Evolutionary conservation across 1,140 invertebrate species (phyloP), one percentile per base, ranked within the genome.

Genomic region (Rhyacophila brunnea): DNA sequence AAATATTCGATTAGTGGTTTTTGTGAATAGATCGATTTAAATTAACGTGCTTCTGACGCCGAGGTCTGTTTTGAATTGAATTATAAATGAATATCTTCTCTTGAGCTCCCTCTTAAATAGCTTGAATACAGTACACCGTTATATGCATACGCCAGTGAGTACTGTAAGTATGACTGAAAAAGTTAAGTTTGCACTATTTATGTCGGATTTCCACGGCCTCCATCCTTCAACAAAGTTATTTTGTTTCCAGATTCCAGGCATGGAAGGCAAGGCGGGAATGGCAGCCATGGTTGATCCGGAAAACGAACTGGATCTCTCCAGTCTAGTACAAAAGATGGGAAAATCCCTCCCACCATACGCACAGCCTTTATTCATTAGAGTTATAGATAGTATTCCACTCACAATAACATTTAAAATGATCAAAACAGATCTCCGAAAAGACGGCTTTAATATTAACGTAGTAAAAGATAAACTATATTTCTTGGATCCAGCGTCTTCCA

Each of bases 191-290:
- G n/a, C n/a, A n/a, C n/a, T n/a, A n/a, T n/a, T n/a, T n/a, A n/a
- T n/a, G n/a, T n/a, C n/a, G n/a, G n/a, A n/a, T n/a, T n/a, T n/a
- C n/a, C n/a, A n/a, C n/a, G n/a, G n/a, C n/a, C n/a, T n/a, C n/a
- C n/a, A n/a, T n/a, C n/a, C n/a, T n/a, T n/a, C n/a, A n/a, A n/a
- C n/a, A n/a, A n/a, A n/a, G n/a, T n/a, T n/a, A n/a, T n/a, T 53
- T 49, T 17, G 34, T 17, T 66, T 71, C 11, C 68, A 91, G 89
- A 80, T 91, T 62, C 85, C 87, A 60, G 85, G 90, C 58, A 78
- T 84, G 23, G 96, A 99, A 81, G 96, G 96, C 6, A 87, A 86
- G 73, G 95, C 94, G 45, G 96, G 96, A 15, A 99, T 99, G 96
- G 93, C 87, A 10, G 57, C 62, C 6, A 43, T 64, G 6, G 62